Conservation (phyloP, 2,888 invertebrate species). For the Andrena bicolor region DNA sequence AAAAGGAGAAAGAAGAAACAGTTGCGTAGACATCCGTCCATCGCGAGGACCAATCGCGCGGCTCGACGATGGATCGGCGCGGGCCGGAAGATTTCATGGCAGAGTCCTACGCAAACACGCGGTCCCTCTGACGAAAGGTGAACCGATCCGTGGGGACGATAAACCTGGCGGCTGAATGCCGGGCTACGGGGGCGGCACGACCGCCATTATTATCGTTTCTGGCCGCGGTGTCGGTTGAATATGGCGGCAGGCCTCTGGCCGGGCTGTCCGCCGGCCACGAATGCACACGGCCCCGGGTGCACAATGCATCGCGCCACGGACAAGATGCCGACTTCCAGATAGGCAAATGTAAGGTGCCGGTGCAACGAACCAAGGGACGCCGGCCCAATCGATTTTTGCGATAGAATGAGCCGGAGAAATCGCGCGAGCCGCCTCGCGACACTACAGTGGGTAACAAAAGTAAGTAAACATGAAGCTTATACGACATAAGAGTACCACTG, state of each 20-base stretch:
- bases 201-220: constrained; percentile 68
- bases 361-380: constrained; percentile 59
- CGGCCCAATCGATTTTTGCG: constrained; percentile 58
- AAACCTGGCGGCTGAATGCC: constrained; percentile 63
- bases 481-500: too few species aligned
- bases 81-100: constrained; percentile 41
- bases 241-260: constrained; percentile 50
- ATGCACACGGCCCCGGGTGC: constrained; percentile 50
- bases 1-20: neutral
- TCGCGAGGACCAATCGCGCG: neutral
- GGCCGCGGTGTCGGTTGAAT: constrained; percentile 57
- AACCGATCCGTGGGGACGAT: constrained; percentile 54
- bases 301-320: constrained; percentile 60
- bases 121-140: constrained; percentile 53
- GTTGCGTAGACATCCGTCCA: neutral
- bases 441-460: too few species aligned
- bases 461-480: too few species aligned
- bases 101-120: constrained; percentile 35
- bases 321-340: constrained; percentile 64
- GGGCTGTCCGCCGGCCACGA: constrained; percentile 47
- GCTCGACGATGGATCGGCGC: constrained; percentile 33
- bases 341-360: constrained; percentile 63
- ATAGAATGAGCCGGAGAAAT: constrained; percentile 36
- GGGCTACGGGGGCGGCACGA: constrained; percentile 57
- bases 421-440: constrained; percentile 16